A percentile compares a stretch with the other conserved stretches of the same genome.
Evolutionary conservation across 1,140 invertebrate species (phyloP).

Genomic region (Diachasma alloeum): DNA sequence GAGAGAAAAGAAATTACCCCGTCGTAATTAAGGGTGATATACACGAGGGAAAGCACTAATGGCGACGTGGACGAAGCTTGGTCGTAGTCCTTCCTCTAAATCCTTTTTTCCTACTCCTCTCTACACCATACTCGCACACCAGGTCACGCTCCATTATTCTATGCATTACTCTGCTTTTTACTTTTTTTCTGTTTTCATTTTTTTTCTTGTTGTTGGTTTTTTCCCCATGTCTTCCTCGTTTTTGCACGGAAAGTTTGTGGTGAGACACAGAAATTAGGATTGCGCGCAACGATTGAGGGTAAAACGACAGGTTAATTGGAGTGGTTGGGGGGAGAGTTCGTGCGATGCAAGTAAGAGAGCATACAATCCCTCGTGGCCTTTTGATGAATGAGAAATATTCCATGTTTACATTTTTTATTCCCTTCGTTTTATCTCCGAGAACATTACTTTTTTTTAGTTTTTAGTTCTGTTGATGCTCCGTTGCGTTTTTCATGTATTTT

Average conservation of each 20-base stretch:
- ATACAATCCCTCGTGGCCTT: not conserved
- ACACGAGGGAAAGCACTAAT: slow-evolving; percentile 16
- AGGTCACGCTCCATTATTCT: slow-evolving; percentile 16
- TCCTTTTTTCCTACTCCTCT: not conserved
- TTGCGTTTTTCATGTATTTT: not conserved
- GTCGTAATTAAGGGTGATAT: slow-evolving; percentile 28
- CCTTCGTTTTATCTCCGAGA: not conserved
- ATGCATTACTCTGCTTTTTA: not conserved
- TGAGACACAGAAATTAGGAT: slow-evolving; percentile 8
- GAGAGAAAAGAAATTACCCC: slow-evolving; percentile 25
- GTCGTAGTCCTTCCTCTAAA: slow-evolving; percentile 1
- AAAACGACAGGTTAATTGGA: not conserved
- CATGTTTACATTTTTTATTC: not conserved
- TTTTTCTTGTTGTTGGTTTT: not conserved
- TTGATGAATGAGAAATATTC: not conserved
- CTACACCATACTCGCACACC: slow-evolving; percentile 2
- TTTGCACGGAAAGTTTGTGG: slow-evolving; percentile 16
- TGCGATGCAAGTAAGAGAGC: not conserved
- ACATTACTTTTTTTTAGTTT: not conserved
- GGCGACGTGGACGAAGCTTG: slow-evolving; percentile 24
- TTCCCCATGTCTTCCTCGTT: not conserved
- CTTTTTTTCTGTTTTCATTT: not conserved
- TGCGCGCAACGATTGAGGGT: slow-evolving; percentile 9
- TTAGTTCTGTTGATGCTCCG: not conserved
- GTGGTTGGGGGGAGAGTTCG: not conserved